Evolutionary conservation across 2,888 invertebrate genomes (phyloP).

Genomic region (Cynaeus angustus): DNA sequence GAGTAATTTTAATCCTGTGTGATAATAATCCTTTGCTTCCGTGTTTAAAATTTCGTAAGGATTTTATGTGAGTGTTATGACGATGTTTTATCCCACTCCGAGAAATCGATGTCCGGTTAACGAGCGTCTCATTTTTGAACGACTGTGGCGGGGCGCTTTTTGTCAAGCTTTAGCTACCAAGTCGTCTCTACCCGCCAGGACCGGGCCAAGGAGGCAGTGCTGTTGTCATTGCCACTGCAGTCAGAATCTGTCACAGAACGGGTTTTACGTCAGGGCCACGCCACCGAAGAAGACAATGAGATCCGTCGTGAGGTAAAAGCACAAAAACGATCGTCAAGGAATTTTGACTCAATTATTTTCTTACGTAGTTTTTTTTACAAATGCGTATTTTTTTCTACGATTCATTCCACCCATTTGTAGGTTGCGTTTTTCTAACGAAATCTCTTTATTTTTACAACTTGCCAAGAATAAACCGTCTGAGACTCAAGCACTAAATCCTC

Average conservation of each 20-base stretch:
- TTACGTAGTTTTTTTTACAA: no score
- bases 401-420: no score
- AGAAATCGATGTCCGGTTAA: slow-evolving; percentile 72
- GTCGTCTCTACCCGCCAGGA: slow-evolving; percentile 50
- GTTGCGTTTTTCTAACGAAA: no score
- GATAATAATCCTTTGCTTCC: slow-evolving; percentile 53
- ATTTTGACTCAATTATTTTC: no score
- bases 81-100: slow-evolving; percentile 51
- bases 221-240: slow-evolving; percentile 73
- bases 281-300: slow-evolving; percentile 73
- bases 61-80: slow-evolving; percentile 30
- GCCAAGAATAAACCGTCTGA: neutral
- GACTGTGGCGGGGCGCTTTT: slow-evolving; percentile 79
- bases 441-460: neutral
- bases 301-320: slow-evolving; percentile 80
- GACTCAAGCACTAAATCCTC: neutral
- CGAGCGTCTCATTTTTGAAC: slow-evolving; percentile 81
- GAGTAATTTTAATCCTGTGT: slow-evolving; percentile 19
- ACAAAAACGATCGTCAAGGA: no score
- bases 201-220: slow-evolving; percentile 58
- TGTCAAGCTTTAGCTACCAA: slow-evolving; percentile 68
- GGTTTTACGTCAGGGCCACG: slow-evolving; percentile 61
- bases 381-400: no score
- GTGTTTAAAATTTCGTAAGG: slow-evolving; percentile 6
- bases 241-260: slow-evolving; percentile 54